phyloP scores from a whole-genome alignment of 2,797 vertebrate species.

The Pelochelys cantorii region DNA sequence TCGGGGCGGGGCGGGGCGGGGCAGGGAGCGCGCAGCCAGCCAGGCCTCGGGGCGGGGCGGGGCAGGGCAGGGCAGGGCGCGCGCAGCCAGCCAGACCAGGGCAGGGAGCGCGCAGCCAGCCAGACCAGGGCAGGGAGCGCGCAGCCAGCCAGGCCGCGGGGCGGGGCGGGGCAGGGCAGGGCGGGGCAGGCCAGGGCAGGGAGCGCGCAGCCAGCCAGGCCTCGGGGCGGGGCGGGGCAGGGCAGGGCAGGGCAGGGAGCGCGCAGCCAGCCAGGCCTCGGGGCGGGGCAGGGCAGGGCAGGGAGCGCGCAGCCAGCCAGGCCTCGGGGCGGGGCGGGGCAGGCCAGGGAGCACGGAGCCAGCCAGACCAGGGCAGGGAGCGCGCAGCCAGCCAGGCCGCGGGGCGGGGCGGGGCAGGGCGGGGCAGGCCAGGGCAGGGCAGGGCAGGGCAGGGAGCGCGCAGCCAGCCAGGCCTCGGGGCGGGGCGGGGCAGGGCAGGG shows the following conservation, averaged over 20 bases:
- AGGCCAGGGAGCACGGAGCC: not conserved
- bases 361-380: not conserved
- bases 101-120: not conserved
- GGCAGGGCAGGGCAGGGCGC: no score
- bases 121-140: not conserved
- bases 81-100: no score
- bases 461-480: no score
- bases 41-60: no score
- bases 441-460: not conserved
- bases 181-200: not conserved
- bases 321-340: not conserved
- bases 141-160: not conserved
- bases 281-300: not conserved
- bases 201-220: not conserved
- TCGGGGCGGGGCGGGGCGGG: no score
- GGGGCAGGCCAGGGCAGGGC: not conserved
- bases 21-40: no score
- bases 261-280: not conserved
- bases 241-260: constrained; percentile 19
- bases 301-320: not conserved
- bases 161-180: not conserved
- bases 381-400: not conserved
- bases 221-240: not conserved
- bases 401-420: no score
- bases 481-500: not conserved